phyloP scores from a whole-genome alignment of 2,888 invertebrate genomes.

The Aproaerema taeniolella region DNA sequence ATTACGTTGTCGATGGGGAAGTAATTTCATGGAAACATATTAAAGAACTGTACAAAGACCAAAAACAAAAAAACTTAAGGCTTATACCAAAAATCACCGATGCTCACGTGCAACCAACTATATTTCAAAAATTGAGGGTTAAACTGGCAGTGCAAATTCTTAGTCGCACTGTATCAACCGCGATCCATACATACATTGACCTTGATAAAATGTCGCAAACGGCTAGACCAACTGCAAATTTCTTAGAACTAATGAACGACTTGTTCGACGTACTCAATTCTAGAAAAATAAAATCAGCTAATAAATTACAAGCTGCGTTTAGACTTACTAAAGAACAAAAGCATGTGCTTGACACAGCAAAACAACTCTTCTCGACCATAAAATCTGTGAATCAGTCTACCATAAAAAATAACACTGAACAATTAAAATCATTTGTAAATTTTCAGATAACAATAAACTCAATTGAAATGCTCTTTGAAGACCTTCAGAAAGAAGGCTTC shows the following conservation, averaged over 20 bases:
- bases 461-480: constrained; percentile 12
- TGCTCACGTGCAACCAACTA: constrained; percentile 23
- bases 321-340: constrained; percentile 9
- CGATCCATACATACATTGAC: constrained; percentile 14
- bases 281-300: constrained; percentile 9
- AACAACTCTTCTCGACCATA: constrained; percentile 11
- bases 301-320: constrained; percentile 16
- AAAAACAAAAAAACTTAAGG: constrained; percentile 16
- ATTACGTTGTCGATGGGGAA: constrained; percentile 12
- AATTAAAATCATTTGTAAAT: constrained; percentile 15
- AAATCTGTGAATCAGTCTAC: constrained; percentile 10
- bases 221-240: constrained; percentile 17
- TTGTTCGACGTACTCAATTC: constrained; percentile 19
- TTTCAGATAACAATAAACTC: constrained; percentile 16
- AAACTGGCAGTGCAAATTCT: constrained; percentile 13
- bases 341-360: constrained; percentile 8
- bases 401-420: constrained; percentile 9
- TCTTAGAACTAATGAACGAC: constrained; percentile 15
- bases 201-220: constrained; percentile 11
- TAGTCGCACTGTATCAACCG: constrained; percentile 14
- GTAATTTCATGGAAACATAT: constrained; percentile 23
- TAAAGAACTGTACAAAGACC: constrained; percentile 15
- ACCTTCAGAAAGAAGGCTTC: constrained; percentile 13
- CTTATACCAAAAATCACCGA: constrained; percentile 25
- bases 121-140: constrained; percentile 11